A percentile compares a stretch with the other conserved stretches of the same genome.
phyloP scores from a whole-genome alignment of 2,888 invertebrate genomes.

The Metalampra italica region DNA sequence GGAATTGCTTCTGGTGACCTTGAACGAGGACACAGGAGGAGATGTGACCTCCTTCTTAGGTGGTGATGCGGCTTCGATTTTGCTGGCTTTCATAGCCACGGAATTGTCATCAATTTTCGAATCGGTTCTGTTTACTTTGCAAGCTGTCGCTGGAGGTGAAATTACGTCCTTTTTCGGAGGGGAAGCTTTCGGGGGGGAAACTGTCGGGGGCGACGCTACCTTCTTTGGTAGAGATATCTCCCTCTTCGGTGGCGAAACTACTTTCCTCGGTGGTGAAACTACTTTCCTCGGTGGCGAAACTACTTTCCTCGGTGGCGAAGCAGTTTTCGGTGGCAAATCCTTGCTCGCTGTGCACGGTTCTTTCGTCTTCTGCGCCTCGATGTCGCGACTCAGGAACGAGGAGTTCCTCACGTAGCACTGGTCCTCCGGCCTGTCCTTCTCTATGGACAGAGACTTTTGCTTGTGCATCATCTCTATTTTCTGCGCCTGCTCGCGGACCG shows the following conservation, averaged over 20 bases:
- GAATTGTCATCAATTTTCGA: constrained; percentile 26
- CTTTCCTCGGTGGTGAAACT: constrained; percentile 19
- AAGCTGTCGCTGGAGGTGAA: constrained; percentile 24
- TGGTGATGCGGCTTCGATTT: constrained; percentile 18
- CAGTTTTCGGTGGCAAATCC: constrained; percentile 19
- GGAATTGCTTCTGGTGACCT: constrained; percentile 20
- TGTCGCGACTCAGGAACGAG: constrained; percentile 54
- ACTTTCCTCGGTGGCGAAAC: constrained; percentile 18
- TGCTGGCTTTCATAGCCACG: constrained; percentile 15
- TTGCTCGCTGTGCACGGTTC: constrained; percentile 16
- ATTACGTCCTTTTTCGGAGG: constrained; percentile 4
- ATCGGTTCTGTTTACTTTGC: constrained; percentile 20
- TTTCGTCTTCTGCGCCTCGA: constrained; percentile 42
- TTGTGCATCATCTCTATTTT: constrained; percentile 13
- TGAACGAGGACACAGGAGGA: constrained; percentile 15
- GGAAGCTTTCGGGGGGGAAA: background rate
- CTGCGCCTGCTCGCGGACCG: constrained; percentile 17
- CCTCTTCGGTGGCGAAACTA: constrained; percentile 1
- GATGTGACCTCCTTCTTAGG: constrained; percentile 18
- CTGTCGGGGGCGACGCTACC: constrained; percentile 9
- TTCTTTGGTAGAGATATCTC: constrained; percentile 8
- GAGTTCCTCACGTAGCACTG: constrained; percentile 51
- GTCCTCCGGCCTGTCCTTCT: constrained; percentile 21
- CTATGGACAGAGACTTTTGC: constrained; percentile 12
- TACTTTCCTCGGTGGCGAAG: constrained; percentile 19